Conservation (phyloP, 2,797 vertebrate species). For the Poecile montanus region DNA sequence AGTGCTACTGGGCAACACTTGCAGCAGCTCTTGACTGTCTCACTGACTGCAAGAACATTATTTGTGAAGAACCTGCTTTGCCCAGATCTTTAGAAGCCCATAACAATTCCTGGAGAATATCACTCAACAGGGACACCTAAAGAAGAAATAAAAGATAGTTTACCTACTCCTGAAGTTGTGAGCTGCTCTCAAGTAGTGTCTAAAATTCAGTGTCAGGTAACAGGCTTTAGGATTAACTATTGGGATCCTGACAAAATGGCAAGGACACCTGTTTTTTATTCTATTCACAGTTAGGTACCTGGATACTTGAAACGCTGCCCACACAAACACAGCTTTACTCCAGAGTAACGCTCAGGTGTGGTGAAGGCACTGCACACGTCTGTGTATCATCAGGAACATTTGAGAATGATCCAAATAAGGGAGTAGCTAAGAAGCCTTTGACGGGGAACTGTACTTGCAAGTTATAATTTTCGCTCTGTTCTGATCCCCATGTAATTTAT, state of each 20-base stretch:
- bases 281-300: not conserved
- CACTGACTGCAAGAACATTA: not conserved
- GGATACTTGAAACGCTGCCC: not conserved
- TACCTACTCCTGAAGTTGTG: not conserved
- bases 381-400: not conserved
- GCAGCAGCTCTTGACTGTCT: not conserved
- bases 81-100: not conserved
- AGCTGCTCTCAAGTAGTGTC: not conserved
- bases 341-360: not conserved
- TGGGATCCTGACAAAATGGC: not conserved
- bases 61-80: not conserved
- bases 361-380: not conserved
- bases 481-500: slow-evolving; percentile 29
- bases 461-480: slow-evolving; percentile 46
- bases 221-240: not conserved
- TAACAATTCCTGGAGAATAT: slow-evolving; percentile 11
- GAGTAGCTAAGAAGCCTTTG: slow-evolving; percentile 2
- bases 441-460: not conserved
- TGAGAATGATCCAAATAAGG: slow-evolving; percentile 10
- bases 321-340: fast-evolving
- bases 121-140: not conserved
- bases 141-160: not conserved
- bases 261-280: not conserved
- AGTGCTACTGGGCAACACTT: not conserved
- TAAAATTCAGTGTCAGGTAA: slow-evolving; percentile 8